Conservation (phyloP, 2,888 invertebrate genomes). For the Chloroclystis v-ata region DNA sequence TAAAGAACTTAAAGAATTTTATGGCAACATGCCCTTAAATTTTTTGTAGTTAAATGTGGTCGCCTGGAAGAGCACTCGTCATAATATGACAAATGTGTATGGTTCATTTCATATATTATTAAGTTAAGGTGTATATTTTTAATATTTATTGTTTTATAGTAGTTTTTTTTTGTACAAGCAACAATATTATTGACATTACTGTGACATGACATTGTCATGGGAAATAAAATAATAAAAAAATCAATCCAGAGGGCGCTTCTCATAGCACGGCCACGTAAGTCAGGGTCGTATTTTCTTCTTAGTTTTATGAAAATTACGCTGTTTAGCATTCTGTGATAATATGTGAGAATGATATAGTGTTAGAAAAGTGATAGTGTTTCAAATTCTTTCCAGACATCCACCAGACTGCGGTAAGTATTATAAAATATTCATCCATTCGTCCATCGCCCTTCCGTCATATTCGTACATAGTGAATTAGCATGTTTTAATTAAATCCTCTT, state of each 20-base stretch:
- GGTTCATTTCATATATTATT: too few relatives aligned
- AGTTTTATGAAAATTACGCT: constrained; percentile 58
- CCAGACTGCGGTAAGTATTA: constrained; percentile 53
- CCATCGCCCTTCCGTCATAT: constrained; percentile 59
- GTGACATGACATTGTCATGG: constrained; percentile 33
- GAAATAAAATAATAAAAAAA: constrained; percentile 31
- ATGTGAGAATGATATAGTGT: constrained; percentile 66
- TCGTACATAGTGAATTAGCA: constrained; percentile 60
- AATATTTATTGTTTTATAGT: too few relatives aligned
- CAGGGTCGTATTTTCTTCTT: constrained; percentile 72
- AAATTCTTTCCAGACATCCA: constrained; percentile 49
- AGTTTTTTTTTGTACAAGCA: too few relatives aligned
- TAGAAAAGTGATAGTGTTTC: constrained; percentile 49
- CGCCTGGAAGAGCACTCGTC: too few relatives aligned
- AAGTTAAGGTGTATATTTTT: too few relatives aligned
- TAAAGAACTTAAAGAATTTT: too few relatives aligned
- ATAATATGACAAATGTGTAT: too few relatives aligned
- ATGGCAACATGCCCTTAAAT: too few relatives aligned
- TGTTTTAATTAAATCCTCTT: constrained; percentile 60
- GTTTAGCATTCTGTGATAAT: constrained; percentile 54
- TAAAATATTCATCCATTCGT: constrained; percentile 30
- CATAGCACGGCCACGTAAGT: constrained; percentile 76
- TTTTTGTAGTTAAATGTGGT: too few relatives aligned
- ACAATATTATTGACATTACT: neutral
- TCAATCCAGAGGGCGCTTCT: constrained; percentile 72